Conservation (phyloP, 2,113 vertebrate species). For the Tyrannus savana region DNA sequence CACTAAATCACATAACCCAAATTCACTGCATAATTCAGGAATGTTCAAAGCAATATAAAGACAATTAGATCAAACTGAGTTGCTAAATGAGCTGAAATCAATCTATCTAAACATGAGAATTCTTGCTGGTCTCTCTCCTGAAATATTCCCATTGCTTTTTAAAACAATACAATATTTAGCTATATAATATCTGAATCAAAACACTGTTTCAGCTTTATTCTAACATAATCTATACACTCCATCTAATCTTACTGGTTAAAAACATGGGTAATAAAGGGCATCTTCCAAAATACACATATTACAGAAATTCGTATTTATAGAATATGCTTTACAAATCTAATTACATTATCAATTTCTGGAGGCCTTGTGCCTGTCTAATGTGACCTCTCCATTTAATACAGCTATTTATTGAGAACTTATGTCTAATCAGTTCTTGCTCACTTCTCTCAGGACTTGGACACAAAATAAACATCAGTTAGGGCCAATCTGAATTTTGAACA, state of each 20-base stretch:
- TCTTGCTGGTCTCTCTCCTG: neutral
- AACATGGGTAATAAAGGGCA: neutral
- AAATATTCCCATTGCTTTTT: neutral
- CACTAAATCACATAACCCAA: neutral
- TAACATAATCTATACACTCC: neutral
- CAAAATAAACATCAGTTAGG: neutral
- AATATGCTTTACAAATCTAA: neutral
- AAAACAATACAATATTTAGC: neutral
- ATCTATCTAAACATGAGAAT: neutral
- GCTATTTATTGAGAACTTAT: neutral
- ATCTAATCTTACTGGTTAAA: neutral
- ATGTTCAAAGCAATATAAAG: neutral
- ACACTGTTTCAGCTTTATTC: neutral
- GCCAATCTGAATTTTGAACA: neutral
- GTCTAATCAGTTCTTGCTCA: neutral
- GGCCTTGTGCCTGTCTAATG: neutral
- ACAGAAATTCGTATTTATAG: neutral
- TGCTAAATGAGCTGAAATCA: constrained; percentile 7
- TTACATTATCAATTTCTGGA: neutral
- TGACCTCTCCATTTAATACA: neutral
- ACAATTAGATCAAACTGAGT: neutral
- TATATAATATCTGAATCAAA: neutral
- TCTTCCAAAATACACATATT: neutral
- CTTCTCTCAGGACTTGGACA: neutral
- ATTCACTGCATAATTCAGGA: constrained; percentile 19